A percentile compares a stretch with the other conserved stretches of the same genome.
phyloP scores from a whole-genome alignment of 2,797 vertebrate genomes.

The Spatula clypeata region DNA sequence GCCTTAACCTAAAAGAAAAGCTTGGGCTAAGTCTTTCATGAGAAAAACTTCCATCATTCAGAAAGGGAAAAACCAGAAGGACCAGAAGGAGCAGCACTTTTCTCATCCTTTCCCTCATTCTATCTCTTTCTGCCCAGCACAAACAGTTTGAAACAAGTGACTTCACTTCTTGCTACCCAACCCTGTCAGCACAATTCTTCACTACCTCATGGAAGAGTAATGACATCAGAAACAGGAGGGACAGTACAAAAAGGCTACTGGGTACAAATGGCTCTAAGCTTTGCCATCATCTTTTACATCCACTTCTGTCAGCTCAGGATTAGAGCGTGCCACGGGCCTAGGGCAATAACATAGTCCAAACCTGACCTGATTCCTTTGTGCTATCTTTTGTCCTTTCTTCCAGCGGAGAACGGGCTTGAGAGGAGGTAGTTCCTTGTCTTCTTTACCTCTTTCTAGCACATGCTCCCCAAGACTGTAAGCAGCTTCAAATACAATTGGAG shows the following conservation, averaged over 20 bases:
- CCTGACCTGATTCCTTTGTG: slow-evolving; percentile 93
- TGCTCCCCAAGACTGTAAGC: slow-evolving; percentile 92
- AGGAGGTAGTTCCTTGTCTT: slow-evolving; percentile 88
- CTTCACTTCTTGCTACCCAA: neutral
- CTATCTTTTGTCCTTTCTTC: slow-evolving; percentile 94
- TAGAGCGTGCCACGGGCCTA: neutral
- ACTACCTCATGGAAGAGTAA: fast-evolving
- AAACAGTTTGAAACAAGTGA: neutral
- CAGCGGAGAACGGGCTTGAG: slow-evolving; percentile 94
- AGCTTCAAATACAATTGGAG: slow-evolving; percentile 93
- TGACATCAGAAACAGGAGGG: neutral
- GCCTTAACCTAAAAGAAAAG: neutral
- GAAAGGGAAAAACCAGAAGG: neutral
- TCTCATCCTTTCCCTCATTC: neutral
- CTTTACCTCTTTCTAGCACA: slow-evolving; percentile 70
- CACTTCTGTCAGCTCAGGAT: neutral
- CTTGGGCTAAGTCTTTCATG: neutral
- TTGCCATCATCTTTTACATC: neutral
- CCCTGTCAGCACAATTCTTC: neutral
- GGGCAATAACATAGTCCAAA: neutral
- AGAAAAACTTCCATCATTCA: neutral
- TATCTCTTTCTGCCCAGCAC: neutral
- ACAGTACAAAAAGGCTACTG: neutral
- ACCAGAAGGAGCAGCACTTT: neutral
- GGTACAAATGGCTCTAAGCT: neutral